These are phyloP conservation scores for Rhynchophorus ferrugineus DNA, from an alignment of 1,140 invertebrate genomes.

Conservation along the genomic window DNA sequence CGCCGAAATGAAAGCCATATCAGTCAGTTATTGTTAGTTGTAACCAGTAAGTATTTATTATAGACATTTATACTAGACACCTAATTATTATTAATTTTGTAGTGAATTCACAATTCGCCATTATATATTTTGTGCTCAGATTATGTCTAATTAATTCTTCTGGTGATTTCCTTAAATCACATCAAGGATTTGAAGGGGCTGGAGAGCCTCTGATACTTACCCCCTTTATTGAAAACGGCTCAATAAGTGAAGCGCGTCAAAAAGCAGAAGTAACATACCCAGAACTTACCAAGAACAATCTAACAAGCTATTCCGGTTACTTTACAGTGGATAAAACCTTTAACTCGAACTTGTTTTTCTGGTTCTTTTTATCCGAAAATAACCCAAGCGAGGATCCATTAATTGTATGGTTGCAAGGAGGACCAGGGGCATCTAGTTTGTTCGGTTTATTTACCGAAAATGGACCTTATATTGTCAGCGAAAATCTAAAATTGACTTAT, in stretches of 20 bases:
- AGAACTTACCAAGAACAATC: slow-evolving; percentile 28
- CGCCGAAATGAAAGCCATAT: too few relatives aligned
- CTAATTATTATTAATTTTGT: too few relatives aligned
- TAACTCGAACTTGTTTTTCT: slow-evolving; percentile 67
- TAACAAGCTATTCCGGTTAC: slow-evolving; percentile 52
- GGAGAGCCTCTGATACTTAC: slow-evolving; percentile 44
- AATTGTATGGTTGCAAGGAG: slow-evolving; percentile 68
- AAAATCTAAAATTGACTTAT: slow-evolving; percentile 41
- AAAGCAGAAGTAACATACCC: slow-evolving; percentile 11
- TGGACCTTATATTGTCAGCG: slow-evolving; percentile 51
- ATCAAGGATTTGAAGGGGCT: too few relatives aligned
- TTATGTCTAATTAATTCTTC: too few relatives aligned
- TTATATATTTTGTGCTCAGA: too few relatives aligned
- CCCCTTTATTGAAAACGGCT: slow-evolving; percentile 44
- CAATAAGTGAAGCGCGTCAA: slow-evolving; percentile 37
- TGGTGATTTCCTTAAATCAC: too few relatives aligned
- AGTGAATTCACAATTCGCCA: too few relatives aligned
- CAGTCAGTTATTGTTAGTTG: too few relatives aligned
- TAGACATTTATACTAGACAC: too few relatives aligned
- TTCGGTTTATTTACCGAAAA: slow-evolving; percentile 67
- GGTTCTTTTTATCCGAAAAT: slow-evolving; percentile 61
- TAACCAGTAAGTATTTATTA: too few relatives aligned
- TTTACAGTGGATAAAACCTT: slow-evolving; percentile 60
- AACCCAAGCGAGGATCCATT: slow-evolving; percentile 49
- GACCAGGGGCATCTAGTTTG: slow-evolving; percentile 61